Percentiles rank a stretch among this genome's conserved stretches.
phyloP scores from a whole-genome alignment of 2,888 invertebrate genomes.

The Empis livida region DNA sequence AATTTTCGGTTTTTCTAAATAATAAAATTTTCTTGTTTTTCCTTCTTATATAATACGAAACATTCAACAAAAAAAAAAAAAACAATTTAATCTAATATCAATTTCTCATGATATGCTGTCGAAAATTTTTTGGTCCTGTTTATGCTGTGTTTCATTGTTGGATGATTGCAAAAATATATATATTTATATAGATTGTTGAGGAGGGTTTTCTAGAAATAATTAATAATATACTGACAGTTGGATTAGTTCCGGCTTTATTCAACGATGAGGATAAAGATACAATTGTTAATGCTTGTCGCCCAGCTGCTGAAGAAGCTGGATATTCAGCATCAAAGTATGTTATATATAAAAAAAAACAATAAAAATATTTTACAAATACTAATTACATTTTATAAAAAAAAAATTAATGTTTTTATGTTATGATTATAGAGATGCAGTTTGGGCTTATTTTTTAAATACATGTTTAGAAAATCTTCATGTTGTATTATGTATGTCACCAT shows the following conservation, averaged over 20 bases:
- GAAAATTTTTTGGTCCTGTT: too few relatives aligned
- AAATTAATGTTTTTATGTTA: neutral
- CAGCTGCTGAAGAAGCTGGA: conserved; percentile 56
- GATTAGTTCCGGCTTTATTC: conserved; percentile 76
- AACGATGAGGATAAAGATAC: conserved; percentile 79
- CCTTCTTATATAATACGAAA: too few relatives aligned
- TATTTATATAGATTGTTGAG: conserved; percentile 44
- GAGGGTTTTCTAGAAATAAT: conserved; percentile 80
- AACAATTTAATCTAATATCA: too few relatives aligned
- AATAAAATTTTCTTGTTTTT: too few relatives aligned
- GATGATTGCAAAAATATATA: too few relatives aligned
- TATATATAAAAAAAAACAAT: too few relatives aligned
- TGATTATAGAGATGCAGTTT: conserved; percentile 57
- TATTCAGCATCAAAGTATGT: conserved; percentile 55
- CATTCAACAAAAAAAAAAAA: too few relatives aligned
- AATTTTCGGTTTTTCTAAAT: too few relatives aligned
- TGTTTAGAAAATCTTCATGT: conserved; percentile 78
- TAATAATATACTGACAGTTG: conserved; percentile 83
- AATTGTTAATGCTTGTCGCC: conserved; percentile 56
- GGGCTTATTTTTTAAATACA: conserved; percentile 68
- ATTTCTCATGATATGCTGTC: too few relatives aligned
- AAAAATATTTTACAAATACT: too few relatives aligned
- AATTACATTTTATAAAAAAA: conserved; percentile 2
- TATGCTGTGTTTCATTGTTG: too few relatives aligned
- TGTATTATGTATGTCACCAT: conserved; percentile 82